Evolutionary conservation across 2,797 vertebrate species (phyloP).

Genomic region (Hephaestus fuliginosus): DNA sequence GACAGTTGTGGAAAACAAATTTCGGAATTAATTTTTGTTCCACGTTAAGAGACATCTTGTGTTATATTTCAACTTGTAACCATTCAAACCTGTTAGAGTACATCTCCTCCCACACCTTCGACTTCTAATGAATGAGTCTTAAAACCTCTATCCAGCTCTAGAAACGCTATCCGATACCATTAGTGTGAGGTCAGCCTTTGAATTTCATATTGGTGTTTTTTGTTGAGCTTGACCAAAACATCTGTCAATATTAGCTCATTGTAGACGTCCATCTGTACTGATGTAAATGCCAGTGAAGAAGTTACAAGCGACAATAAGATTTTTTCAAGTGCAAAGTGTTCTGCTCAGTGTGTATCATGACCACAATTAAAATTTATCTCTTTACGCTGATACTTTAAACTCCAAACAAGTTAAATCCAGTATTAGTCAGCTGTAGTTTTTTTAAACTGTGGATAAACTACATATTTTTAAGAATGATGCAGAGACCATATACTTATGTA

Average conservation of each 20-base stretch:
- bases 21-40: not conserved
- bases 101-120: not conserved
- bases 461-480: not conserved
- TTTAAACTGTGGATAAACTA: not conserved
- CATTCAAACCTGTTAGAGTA: not conserved
- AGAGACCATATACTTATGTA: constrained; percentile 8
- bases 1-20: not conserved
- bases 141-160: not conserved
- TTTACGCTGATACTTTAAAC: not conserved
- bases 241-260: too few species aligned
- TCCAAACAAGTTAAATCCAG: not conserved
- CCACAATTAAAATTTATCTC: not conserved
- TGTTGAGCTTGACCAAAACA: too few species aligned
- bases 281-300: not conserved
- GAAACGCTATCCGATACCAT: not conserved
- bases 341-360: not conserved
- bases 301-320: not conserved
- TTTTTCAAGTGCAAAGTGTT: not conserved
- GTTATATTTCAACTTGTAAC: not conserved
- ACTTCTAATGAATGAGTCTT: not conserved
- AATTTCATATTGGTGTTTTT: not conserved
- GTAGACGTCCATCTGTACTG: not conserved
- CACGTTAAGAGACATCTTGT: not conserved
- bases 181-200: not conserved
- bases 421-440: not conserved